Percentiles rank a stretch among this genome's conserved stretches.
These are phyloP conservation scores for Lasioglossum morio DNA, from an alignment of 2,888 invertebrate species.

Conservation along the genomic window DNA sequence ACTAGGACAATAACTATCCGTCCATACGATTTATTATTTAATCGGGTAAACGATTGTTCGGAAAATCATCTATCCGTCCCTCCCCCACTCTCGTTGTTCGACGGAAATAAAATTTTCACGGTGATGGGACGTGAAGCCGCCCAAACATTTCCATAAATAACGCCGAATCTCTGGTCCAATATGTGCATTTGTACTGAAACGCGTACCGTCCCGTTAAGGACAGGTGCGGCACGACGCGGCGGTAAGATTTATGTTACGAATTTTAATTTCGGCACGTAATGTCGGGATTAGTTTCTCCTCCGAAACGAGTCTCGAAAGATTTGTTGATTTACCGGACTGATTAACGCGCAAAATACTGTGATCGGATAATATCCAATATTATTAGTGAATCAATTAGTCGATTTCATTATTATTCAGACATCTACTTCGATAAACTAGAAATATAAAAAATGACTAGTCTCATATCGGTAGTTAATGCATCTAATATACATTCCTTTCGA, in stretches of 20 bases:
- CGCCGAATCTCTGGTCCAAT: neutral
- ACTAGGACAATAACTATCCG: neutral
- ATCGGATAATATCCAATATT: neutral
- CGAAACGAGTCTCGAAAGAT: neutral
- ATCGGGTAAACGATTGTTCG: conserved; percentile 25
- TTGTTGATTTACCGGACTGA: neutral
- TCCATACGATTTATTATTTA: conserved; percentile 20
- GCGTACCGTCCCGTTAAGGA: neutral
- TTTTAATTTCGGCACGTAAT: conserved; percentile 8
- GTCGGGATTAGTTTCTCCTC: neutral
- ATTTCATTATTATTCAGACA: too few species aligned
- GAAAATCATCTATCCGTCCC: conserved; percentile 11
- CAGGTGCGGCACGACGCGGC: neutral
- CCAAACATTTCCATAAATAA: conserved; percentile 20
- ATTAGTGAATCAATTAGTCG: neutral
- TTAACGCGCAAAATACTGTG: neutral
- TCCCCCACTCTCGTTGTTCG: neutral
- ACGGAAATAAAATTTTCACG: conserved; percentile 3
- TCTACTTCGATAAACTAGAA: too few species aligned
- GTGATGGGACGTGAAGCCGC: neutral
- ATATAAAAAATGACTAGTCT: too few species aligned
- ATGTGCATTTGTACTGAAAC: conserved; percentile 18
- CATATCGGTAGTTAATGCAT: too few species aligned
- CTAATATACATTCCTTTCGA: too few species aligned
- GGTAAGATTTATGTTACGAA: conserved; percentile 8